Conservation (phyloP, 1,140 invertebrate species). For the Zophobas atratus region DNA sequence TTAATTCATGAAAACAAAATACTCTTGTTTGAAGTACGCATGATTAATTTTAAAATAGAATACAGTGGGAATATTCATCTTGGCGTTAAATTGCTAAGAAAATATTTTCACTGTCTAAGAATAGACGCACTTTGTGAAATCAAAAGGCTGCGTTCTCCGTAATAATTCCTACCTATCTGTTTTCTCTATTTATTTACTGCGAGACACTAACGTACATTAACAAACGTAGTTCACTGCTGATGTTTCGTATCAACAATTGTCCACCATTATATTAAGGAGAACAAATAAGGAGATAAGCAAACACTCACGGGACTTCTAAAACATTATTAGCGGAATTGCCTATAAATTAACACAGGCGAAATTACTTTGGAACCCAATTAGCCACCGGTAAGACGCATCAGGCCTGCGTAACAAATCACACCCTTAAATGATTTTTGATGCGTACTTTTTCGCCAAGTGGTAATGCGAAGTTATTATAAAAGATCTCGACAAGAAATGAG, state of each 20-base stretch:
- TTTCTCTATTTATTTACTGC: too few species aligned
- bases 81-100: constrained; percentile 30
- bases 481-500: not conserved
- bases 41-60: constrained; percentile 42
- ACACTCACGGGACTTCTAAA: not conserved
- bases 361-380: not conserved
- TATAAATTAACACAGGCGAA: not conserved
- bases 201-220: too few species aligned
- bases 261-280: not conserved
- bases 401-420: not conserved
- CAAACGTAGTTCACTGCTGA: not conserved
- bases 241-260: not conserved
- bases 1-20: constrained; percentile 31
- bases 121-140: not conserved
- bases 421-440: constrained; percentile 24
- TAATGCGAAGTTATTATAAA: not conserved
- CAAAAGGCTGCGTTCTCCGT: too few species aligned
- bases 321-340: not conserved
- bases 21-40: constrained; percentile 11
- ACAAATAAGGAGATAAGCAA: not conserved
- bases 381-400: not conserved
- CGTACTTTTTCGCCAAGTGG: not conserved
- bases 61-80: constrained; percentile 15
- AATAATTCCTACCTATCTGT: too few species aligned
- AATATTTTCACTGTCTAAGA: constrained; percentile 31